Percentiles rank a stretch among this genome's conserved stretches.
phyloP scores from a whole-genome alignment of 2,888 invertebrate species.

The Caenorhabditis sinica region DNA sequence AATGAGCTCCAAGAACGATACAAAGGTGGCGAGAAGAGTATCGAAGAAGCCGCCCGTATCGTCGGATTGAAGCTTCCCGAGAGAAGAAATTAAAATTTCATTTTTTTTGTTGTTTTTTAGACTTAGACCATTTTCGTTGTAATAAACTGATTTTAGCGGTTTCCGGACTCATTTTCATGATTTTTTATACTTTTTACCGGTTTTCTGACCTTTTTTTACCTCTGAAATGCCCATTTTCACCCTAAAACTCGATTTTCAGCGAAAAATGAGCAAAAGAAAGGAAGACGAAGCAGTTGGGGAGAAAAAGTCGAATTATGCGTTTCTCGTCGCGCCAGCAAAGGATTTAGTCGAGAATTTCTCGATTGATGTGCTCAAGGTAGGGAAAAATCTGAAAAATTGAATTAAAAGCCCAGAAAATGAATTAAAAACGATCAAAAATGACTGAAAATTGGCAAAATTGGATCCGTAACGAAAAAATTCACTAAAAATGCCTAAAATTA shows the following conservation, averaged over 20 bases:
- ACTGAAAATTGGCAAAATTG: neutral
- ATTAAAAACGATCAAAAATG: neutral
- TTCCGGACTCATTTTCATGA: too few relatives aligned
- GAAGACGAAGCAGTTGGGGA: neutral
- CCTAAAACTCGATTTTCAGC: neutral
- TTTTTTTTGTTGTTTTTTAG: neutral
- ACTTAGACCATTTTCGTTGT: neutral
- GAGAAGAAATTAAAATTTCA: constrained; percentile 45
- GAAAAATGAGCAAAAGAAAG: constrained; percentile 16
- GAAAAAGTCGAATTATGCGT: constrained; percentile 52
- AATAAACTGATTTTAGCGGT: too few relatives aligned
- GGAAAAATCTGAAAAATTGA: neutral
- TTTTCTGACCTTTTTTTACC: neutral
- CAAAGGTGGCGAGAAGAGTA: constrained; percentile 77
- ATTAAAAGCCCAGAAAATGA: neutral
- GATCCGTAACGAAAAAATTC: too few relatives aligned
- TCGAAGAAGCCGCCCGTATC: constrained; percentile 80
- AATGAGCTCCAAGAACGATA: constrained; percentile 77
- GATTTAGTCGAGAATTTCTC: constrained; percentile 68
- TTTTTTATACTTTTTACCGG: neutral
- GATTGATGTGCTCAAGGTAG: constrained; percentile 58
- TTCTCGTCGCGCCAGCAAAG: constrained; percentile 66
- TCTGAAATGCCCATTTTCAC: neutral
- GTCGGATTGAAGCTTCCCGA: constrained; percentile 80
- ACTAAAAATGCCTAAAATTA: neutral